phyloP scores from a whole-genome alignment of 2,113 vertebrate species.

The Strigops habroptila region DNA sequence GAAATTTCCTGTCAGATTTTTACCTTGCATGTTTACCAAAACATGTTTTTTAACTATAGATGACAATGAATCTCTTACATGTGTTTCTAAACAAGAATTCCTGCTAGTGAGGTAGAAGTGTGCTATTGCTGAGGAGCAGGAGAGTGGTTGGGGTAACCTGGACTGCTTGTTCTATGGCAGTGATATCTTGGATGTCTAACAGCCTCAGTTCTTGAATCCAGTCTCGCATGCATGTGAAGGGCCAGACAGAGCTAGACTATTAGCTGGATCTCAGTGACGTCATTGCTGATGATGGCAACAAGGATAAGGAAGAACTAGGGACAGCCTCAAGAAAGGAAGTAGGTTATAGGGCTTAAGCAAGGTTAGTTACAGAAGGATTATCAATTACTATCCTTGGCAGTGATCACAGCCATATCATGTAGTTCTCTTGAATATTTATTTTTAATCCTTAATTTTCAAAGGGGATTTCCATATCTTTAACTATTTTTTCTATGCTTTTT shows the following conservation, averaged over 20 bases:
- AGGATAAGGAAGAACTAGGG: background rate
- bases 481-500: background rate
- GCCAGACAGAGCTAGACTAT: background rate
- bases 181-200: background rate
- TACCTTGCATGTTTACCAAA: background rate
- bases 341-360: background rate
- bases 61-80: accelerated
- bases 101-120: background rate
- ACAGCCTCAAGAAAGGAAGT: background rate
- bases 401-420: background rate
- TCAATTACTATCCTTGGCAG: background rate
- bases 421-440: background rate
- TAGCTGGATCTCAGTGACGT: background rate
- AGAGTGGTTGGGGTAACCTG: background rate
- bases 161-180: background rate
- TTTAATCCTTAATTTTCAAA: background rate
- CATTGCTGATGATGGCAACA: background rate
- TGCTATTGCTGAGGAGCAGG: background rate
- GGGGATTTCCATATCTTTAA: background rate
- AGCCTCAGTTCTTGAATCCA: background rate
- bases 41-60: background rate
- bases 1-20: background rate
- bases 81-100: background rate
- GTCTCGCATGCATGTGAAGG: background rate
- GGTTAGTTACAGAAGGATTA: background rate